Conservation (phyloP, 2,113 vertebrate species). For the Callaeas wilsoni region DNA sequence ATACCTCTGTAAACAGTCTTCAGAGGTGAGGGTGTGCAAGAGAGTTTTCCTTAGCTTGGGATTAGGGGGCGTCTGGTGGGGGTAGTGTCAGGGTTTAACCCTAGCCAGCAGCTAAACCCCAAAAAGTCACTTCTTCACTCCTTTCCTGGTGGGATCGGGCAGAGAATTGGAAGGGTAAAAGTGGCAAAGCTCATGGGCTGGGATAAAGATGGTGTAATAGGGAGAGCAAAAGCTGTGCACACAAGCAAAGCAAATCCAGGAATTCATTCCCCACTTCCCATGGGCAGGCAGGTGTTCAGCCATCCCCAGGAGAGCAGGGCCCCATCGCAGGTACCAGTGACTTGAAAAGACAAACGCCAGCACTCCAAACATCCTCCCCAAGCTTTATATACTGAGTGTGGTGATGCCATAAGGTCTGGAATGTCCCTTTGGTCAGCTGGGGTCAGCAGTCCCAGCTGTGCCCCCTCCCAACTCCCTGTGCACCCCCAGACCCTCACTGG, state of each 20-base stretch:
- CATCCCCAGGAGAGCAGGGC: neutral
- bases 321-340: neutral
- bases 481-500: neutral
- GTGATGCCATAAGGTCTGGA: neutral
- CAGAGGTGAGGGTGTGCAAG: neutral
- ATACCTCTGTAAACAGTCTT: neutral
- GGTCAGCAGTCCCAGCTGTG: neutral
- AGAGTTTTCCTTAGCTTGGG: neutral
- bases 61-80: neutral
- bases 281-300: neutral
- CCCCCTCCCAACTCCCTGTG: neutral
- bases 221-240: neutral
- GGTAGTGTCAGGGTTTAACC: neutral
- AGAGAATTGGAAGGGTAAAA: neutral
- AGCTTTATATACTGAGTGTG: neutral
- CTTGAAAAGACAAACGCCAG: neutral
- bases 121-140: neutral
- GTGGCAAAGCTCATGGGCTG: neutral
- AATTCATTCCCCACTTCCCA: neutral
- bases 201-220: neutral
- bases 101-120: neutral
- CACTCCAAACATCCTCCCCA: rapidly evolving
- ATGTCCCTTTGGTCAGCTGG: neutral
- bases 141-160: neutral
- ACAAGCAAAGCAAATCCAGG: neutral